phyloP scores from a whole-genome alignment of 2,797 vertebrate species.

The Pipistrellus pipistrellus region DNA sequence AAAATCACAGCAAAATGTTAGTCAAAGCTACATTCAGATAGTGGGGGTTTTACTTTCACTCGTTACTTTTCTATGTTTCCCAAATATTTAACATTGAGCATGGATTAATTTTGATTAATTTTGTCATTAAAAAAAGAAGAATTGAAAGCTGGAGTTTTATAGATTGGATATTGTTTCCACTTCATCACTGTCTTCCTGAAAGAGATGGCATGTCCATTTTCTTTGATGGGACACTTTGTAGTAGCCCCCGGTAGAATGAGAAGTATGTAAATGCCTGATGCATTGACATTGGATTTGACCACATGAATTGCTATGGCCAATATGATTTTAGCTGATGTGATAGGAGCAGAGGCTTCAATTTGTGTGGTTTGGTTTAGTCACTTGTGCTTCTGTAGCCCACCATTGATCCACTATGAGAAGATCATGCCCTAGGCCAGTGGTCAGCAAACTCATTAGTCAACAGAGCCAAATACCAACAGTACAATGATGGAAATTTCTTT shows the following conservation, averaged over 20 bases:
- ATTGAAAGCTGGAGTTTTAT: not conserved
- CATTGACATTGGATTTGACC: not conserved
- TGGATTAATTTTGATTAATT: conserved; percentile 18
- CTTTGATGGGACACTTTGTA: not conserved
- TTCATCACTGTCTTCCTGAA: not conserved
- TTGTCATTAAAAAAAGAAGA: not conserved
- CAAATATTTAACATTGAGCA: not conserved
- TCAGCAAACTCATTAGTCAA: too few species aligned
- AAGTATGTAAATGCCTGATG: fast-evolving
- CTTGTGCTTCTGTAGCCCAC: not conserved
- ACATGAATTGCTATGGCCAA: not conserved
- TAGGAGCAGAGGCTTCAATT: not conserved
- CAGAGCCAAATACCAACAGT: too few species aligned
- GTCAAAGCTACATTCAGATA: not conserved
- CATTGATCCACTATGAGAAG: not conserved
- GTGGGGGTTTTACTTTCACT: not conserved
- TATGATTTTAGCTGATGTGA: not conserved
- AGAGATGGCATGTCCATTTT: not conserved
- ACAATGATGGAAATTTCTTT: too few species aligned
- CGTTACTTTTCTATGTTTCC: conserved; percentile 15
- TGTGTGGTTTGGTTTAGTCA: not conserved
- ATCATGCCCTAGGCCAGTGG: not conserved
- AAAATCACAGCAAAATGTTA: not conserved
- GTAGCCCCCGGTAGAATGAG: not conserved
- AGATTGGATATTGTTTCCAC: not conserved